phyloP scores from a whole-genome alignment of 2,888 invertebrate genomes.

The Temnothorax unifasciatus region DNA sequence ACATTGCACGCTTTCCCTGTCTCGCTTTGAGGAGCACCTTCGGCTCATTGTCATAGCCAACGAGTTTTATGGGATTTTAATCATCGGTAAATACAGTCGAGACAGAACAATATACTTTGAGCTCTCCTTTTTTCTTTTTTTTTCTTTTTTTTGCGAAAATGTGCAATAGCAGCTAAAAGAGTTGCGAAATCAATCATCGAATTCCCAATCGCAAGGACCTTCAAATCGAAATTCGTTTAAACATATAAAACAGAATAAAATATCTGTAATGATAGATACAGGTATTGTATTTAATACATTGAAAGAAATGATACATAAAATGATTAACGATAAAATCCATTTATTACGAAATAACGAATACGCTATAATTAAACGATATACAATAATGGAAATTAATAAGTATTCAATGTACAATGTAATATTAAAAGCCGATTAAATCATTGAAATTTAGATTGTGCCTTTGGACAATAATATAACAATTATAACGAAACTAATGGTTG shows the following conservation, averaged over 20 bases:
- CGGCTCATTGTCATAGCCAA: neutral
- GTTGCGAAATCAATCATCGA: neutral
- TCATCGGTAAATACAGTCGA: neutral
- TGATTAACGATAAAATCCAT: slow-evolving; percentile 24
- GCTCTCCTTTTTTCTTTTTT: neutral
- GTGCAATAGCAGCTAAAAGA: neutral
- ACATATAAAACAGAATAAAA: slow-evolving; percentile 8
- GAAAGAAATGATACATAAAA: slow-evolving; percentile 35
- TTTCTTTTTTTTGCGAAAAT: neutral
- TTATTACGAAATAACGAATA: slow-evolving; percentile 40
- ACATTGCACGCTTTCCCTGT: slow-evolving; percentile 11
- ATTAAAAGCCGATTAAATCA: slow-evolving; percentile 48
- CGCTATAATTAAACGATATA: slow-evolving; percentile 35
- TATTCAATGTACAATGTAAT: slow-evolving; percentile 44
- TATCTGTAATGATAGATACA: neutral
- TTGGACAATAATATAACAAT: slow-evolving; percentile 32
- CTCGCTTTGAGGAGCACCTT: neutral
- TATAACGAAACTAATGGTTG: neutral
- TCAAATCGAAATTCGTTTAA: neutral
- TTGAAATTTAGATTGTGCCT: slow-evolving; percentile 40
- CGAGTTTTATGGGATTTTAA: slow-evolving; percentile 5
- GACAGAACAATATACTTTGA: neutral
- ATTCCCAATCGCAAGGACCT: neutral
- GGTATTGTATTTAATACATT: slow-evolving; percentile 26
- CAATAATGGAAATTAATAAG: slow-evolving; percentile 42